phyloP scores from a whole-genome alignment of 2,113 vertebrate species.

The Melanerpes formicivorus region DNA sequence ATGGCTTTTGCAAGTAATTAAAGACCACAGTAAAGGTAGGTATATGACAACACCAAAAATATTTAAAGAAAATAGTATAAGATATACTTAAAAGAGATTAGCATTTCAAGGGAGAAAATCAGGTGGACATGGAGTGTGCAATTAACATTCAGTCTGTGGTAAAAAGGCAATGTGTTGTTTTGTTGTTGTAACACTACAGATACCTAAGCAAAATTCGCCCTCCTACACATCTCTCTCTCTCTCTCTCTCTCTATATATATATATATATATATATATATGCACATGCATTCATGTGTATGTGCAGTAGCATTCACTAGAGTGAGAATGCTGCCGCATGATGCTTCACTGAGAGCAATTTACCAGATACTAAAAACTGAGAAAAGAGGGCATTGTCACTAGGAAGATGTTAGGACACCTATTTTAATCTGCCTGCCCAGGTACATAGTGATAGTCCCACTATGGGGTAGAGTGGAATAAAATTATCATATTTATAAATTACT shows the following conservation, averaged over 20 bases:
- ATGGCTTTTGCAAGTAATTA: conserved; percentile 10
- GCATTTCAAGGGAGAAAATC: neutral
- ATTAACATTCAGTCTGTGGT: neutral
- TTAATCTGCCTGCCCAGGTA: neutral
- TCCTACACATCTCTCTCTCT: neutral
- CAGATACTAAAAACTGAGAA: neutral
- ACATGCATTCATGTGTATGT: fast-evolving
- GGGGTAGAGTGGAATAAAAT: neutral
- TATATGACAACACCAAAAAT: neutral
- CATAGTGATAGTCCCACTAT: fast-evolving
- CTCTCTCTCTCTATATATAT: fast-evolving
- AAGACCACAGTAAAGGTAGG: neutral
- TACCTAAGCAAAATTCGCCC: neutral
- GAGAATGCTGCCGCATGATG: neutral
- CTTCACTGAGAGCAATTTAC: neutral
- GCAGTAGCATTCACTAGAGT: neutral
- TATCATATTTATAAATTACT: neutral
- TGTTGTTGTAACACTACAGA: neutral
- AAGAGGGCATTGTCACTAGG: neutral
- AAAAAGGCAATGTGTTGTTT: neutral
- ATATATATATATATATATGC: neutral
- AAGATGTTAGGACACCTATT: neutral
- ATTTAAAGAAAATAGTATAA: neutral
- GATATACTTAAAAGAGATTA: neutral
- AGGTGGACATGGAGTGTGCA: neutral